Percentiles rank a stretch among this genome's conserved stretches.
Evolutionary conservation across 2,888 invertebrate species (phyloP).

Genomic region (Anticlea derivata): DNA sequence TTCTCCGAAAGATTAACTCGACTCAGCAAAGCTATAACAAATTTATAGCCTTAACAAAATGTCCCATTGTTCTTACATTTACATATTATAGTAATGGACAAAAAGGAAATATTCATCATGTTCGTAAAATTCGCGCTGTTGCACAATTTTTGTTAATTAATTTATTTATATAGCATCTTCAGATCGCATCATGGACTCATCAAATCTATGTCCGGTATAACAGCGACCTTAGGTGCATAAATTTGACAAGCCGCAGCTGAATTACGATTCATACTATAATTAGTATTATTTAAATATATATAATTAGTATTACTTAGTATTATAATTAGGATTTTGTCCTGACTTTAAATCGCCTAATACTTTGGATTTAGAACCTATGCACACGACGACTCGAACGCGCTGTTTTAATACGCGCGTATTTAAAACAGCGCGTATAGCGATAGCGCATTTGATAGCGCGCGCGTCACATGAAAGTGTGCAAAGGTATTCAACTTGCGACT

Average conservation of each 20-base stretch:
- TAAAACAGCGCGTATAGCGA: too few species aligned
- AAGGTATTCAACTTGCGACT: too few species aligned
- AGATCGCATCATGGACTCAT: slow-evolving; percentile 13
- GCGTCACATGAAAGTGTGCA: too few species aligned
- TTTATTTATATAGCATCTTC: slow-evolving; percentile 2
- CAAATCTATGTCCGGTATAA: slow-evolving; percentile 19
- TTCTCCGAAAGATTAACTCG: slow-evolving; percentile 5
- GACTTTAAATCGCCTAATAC: too few species aligned
- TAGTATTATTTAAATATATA: too few species aligned
- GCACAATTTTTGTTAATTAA: slow-evolving; percentile 10
- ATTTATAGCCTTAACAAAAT: slow-evolving; percentile 10
- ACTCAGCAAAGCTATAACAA: not conserved
- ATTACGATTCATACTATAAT: slow-evolving; percentile 5
- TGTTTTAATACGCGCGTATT: too few species aligned
- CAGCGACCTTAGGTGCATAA: slow-evolving; percentile 10
- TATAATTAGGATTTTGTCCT: too few species aligned
- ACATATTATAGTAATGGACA: slow-evolving; percentile 2
- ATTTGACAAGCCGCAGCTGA: slow-evolving; percentile 1
- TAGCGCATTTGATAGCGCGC: too few species aligned
- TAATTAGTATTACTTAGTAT: too few species aligned
- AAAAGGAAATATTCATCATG: slow-evolving; percentile 2
- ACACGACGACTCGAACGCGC: too few species aligned
- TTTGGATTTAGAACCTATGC: too few species aligned
- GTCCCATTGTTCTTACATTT: slow-evolving; percentile 1
- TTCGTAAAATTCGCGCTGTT: slow-evolving; percentile 7